phyloP scores from a whole-genome alignment of 2,888 invertebrate species.

The Dromius quadrimaculatus region DNA sequence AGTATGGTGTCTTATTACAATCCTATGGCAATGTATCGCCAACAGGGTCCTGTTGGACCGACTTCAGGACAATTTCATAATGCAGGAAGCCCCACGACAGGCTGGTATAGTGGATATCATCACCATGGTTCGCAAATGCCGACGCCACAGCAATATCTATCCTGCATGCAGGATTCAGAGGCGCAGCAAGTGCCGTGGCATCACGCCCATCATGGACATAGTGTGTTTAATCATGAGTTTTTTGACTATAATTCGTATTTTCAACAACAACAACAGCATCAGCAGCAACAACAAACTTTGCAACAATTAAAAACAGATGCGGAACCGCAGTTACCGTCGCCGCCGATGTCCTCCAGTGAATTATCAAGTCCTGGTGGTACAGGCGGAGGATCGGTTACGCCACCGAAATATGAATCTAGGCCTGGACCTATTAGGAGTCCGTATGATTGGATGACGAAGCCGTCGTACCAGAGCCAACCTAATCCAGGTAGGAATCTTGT shows the following conservation, averaged over 20 bases:
- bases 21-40: constrained; percentile 77
- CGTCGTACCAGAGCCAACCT: constrained; percentile 85
- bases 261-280: constrained; percentile 67
- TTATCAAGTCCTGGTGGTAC: constrained; percentile 71
- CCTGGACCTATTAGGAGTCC: constrained; percentile 83
- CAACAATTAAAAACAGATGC: constrained; percentile 59
- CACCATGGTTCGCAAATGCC: constrained; percentile 71
- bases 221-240: constrained; percentile 68
- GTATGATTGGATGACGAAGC: constrained; percentile 94
- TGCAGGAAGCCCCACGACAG: constrained; percentile 62
- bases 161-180: constrained; percentile 65
- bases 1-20: constrained; percentile 82
- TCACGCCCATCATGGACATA: constrained; percentile 65
- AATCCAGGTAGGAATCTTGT: constrained; percentile 78
- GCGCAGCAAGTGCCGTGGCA: constrained; percentile 66
- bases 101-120: constrained; percentile 56
- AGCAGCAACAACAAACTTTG: constrained; percentile 59
- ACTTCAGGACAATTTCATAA: constrained; percentile 72
- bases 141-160: constrained; percentile 63
- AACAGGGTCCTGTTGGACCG: constrained; percentile 73
- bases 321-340: constrained; percentile 68
- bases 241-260: constrained; percentile 66
- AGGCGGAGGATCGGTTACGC: constrained; percentile 62
- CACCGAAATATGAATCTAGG: constrained; percentile 66
- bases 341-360: constrained; percentile 73